Conservation (phyloP, 2,113 vertebrate species). For the Oplegnathus fasciatus region DNA sequence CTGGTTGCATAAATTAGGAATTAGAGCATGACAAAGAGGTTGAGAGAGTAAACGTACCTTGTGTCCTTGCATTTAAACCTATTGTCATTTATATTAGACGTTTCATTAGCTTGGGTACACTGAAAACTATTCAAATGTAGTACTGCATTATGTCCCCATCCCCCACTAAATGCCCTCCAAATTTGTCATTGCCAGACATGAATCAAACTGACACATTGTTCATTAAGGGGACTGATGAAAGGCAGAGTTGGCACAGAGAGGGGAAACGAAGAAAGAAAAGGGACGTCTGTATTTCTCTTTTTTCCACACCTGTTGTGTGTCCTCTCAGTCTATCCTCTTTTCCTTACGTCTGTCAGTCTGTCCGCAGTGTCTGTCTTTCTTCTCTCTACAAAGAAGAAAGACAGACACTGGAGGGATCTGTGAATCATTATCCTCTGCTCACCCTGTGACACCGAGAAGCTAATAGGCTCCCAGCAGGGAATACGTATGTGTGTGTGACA, state of each 20-base stretch:
- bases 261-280: neutral
- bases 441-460: conserved; percentile 51
- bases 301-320: conserved; percentile 65
- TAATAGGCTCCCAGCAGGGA: conserved; percentile 70
- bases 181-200: conserved; percentile 51
- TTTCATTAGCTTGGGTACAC: conserved; percentile 27
- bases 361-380: conserved; percentile 42
- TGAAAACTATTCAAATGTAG: conserved; percentile 11
- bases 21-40: neutral
- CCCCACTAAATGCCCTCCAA: conserved; percentile 41
- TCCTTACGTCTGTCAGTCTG: conserved; percentile 37
- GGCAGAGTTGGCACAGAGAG: conserved; percentile 31
- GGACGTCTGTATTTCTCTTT: neutral
- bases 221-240: conserved; percentile 50
- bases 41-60: neutral
- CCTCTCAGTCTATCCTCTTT: conserved; percentile 32
- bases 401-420: conserved; percentile 58
- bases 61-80: conserved; percentile 18
- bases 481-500: neutral
- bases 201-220: conserved; percentile 59
- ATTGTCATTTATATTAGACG: conserved; percentile 23
- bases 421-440: conserved; percentile 66
- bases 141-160: conserved; percentile 28
- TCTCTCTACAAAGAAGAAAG: conserved; percentile 38
- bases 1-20: conserved; percentile 16